A percentile compares a stretch with the other conserved stretches of the same genome.
These are phyloP conservation scores for Eutolmus rufibarbis DNA, from an alignment of 2,888 invertebrate species.

Conservation along the genomic window DNA sequence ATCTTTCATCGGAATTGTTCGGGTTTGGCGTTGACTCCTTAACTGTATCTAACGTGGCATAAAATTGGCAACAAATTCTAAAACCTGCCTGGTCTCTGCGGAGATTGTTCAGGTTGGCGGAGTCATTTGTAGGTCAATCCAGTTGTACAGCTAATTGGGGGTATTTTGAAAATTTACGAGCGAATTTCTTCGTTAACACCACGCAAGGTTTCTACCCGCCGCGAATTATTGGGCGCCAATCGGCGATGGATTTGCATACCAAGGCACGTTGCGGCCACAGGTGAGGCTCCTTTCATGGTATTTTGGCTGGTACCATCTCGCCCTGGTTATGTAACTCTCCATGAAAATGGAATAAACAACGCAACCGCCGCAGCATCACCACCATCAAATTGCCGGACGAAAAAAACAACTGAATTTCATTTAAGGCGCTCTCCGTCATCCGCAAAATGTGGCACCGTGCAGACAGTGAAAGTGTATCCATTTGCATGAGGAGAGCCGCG, in stretches of 20 bases:
- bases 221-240: neutral
- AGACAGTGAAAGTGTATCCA: slow-evolving; percentile 25
- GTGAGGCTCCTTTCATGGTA: neutral
- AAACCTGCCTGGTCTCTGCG: neutral
- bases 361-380: neutral
- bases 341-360: slow-evolving; percentile 1
- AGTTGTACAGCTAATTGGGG: neutral
- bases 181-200: neutral
- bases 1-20: neutral
- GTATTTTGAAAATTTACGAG: slow-evolving; percentile 9
- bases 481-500: neutral
- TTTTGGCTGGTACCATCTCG: neutral
- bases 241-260: neutral
- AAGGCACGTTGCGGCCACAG: neutral
- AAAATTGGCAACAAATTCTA: neutral
- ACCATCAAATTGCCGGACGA: neutral
- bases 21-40: neutral
- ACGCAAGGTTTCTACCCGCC: neutral
- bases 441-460: slow-evolving; percentile 13
- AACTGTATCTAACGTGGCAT: slow-evolving; percentile 18
- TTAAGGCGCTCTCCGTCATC: slow-evolving; percentile 11
- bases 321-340: neutral
- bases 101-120: neutral
- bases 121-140: slow-evolving; percentile 13
- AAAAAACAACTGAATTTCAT: slow-evolving; percentile 7